Evolutionary conservation across 1,140 invertebrate genomes (phyloP).

Genomic region (Dreissena polymorpha): DNA sequence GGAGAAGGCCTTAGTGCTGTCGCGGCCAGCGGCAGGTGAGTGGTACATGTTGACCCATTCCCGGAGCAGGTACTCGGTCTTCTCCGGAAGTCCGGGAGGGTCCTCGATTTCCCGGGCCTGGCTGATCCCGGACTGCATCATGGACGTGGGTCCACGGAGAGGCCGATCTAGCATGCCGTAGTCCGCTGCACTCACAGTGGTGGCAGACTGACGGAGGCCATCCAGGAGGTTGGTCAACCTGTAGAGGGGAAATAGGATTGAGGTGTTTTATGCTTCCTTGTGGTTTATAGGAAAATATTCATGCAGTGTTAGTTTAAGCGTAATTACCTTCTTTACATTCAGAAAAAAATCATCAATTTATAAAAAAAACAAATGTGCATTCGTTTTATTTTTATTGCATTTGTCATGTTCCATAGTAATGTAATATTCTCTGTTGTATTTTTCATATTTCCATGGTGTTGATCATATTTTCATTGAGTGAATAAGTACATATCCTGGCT

Average conservation of each 20-base stretch:
- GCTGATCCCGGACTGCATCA: slow-evolving; percentile 94
- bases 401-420: no score
- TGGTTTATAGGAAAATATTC: neutral
- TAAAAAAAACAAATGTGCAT: no score
- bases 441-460: no score
- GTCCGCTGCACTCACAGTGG: slow-evolving; percentile 42
- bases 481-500: no score
- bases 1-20: slow-evolving; percentile 96
- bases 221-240: slow-evolving; percentile 78
- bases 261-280: neutral
- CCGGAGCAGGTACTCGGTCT: slow-evolving; percentile 94
- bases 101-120: slow-evolving; percentile 95
- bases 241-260: slow-evolving; percentile 43
- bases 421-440: no score
- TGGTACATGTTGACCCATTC: slow-evolving; percentile 98
- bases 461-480: no score
- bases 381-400: no score
- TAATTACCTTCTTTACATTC: no score
- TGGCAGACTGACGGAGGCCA: slow-evolving; percentile 66
- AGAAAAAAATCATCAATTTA: neutral
- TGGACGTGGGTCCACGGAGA: slow-evolving; percentile 84
- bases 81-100: slow-evolving; percentile 95
- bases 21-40: slow-evolving; percentile 88
- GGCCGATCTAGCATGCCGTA: slow-evolving; percentile 66
- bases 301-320: neutral